These are phyloP conservation scores for Nymphalis polychloros DNA, from an alignment of 2,888 invertebrate species.

Conservation along the genomic window DNA sequence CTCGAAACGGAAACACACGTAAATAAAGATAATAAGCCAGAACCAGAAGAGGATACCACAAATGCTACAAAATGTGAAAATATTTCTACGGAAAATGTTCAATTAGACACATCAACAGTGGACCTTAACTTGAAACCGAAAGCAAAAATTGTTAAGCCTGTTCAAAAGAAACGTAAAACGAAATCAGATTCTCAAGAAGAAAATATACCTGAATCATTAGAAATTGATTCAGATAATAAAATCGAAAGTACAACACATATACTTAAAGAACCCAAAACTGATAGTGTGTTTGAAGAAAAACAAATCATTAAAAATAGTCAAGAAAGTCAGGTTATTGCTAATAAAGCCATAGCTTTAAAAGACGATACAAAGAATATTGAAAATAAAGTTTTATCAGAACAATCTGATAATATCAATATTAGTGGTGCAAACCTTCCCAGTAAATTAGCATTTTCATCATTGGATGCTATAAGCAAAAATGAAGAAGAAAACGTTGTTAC, in stretches of 20 bases:
- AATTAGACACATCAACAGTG: conserved; percentile 37
- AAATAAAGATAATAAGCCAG: conserved; percentile 24
- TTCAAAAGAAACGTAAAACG: conserved; percentile 62
- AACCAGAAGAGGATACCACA: conserved; percentile 8
- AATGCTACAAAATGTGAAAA: conserved; percentile 13
- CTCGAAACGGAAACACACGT: conserved; percentile 25
- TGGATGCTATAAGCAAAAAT: neutral
- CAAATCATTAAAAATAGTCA: neutral
- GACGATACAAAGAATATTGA: neutral
- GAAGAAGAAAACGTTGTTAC: neutral
- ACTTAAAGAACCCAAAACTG: neutral
- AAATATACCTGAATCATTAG: neutral
- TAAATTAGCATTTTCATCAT: neutral
- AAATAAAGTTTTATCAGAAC: neutral
- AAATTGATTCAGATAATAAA: conserved; percentile 6
- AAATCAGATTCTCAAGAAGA: conserved; percentile 27
- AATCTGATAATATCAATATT: neutral
- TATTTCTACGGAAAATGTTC: conserved; percentile 3
- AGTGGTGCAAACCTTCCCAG: neutral
- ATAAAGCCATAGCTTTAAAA: neutral
- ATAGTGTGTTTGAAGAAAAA: neutral
- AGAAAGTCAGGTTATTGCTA: neutral
- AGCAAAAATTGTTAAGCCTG: conserved; percentile 67
- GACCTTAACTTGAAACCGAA: conserved; percentile 49
- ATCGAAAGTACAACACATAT: neutral